Evolutionary conservation across 2,113 vertebrate species (phyloP).

Genomic region (Sakesphorus luctuosus): DNA sequence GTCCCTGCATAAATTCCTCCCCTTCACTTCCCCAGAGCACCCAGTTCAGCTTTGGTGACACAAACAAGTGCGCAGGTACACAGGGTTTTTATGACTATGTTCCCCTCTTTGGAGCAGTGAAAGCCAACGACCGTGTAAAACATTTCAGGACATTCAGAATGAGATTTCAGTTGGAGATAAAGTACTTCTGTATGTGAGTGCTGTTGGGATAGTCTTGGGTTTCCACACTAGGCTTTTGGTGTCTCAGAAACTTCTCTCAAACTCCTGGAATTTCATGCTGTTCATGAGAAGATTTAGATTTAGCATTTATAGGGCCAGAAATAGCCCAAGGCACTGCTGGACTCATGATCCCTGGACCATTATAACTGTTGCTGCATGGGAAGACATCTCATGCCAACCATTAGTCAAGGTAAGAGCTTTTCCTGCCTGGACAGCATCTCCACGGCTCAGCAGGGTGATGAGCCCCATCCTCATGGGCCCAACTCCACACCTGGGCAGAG

Average conservation of each 20-base stretch:
- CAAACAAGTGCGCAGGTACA: not conserved
- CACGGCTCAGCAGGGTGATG: not conserved
- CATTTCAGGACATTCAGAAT: not conserved
- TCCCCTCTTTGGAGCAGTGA: not conserved
- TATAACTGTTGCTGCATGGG: not conserved
- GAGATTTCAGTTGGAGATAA: not conserved
- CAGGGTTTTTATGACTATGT: not conserved
- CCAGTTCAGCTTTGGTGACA: not conserved
- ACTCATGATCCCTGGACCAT: not conserved
- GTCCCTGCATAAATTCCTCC: not conserved
- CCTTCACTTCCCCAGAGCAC: not conserved
- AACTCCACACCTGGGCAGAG: accelerated
- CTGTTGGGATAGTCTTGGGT: not conserved
- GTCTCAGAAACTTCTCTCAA: not conserved
- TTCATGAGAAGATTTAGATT: not conserved
- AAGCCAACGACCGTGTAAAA: not conserved
- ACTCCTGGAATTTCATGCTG: not conserved
- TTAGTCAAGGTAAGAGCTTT: not conserved
- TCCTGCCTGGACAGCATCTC: not conserved
- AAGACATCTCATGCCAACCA: not conserved
- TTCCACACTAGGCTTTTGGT: not conserved
- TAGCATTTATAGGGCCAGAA: not conserved
- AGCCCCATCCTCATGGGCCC: not conserved
- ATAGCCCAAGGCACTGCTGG: not conserved
- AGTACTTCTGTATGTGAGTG: not conserved